These are phyloP conservation scores for Danio aesculapii DNA, from an alignment of 2,797 vertebrate species.

Conservation along the genomic window DNA sequence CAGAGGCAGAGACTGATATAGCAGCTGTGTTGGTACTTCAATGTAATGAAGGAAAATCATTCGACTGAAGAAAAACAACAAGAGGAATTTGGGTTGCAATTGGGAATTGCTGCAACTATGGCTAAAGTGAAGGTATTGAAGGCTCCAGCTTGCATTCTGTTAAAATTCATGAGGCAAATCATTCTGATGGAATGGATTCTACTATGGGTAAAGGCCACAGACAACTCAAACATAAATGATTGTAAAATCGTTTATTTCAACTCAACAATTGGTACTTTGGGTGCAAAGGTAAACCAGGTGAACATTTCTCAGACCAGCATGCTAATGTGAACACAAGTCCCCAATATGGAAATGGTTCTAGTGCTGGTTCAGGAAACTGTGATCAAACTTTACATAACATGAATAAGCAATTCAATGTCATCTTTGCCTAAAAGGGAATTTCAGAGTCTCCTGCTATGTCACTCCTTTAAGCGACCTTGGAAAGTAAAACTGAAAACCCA, in stretches of 20 bases:
- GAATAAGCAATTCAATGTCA: slow-evolving; percentile 1
- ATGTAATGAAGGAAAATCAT: neutral
- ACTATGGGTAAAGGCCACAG: neutral
- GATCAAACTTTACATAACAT: neutral
- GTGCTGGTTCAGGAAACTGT: neutral
- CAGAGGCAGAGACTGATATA: neutral
- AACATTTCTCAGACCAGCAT: neutral
- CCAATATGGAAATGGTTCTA: neutral
- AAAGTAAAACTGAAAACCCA: neutral
- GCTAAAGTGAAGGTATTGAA: neutral
- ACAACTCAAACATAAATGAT: neutral
- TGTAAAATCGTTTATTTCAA: neutral
- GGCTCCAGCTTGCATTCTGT: neutral
- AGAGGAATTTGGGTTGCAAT: neutral
- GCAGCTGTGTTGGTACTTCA: neutral
- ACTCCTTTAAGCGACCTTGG: neutral
- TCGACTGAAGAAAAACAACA: neutral
- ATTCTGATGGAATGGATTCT: neutral
- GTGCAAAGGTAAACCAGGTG: neutral
- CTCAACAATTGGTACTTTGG: neutral
- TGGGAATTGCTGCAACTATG: neutral
- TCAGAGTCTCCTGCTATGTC: neutral
- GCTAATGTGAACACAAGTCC: neutral
- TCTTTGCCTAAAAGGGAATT: slow-evolving; percentile 25
- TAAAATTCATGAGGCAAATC: neutral